These are phyloP conservation scores for Meghimatium bilineatum DNA, from an alignment of 2,888 invertebrate species.

Conservation along the genomic window DNA sequence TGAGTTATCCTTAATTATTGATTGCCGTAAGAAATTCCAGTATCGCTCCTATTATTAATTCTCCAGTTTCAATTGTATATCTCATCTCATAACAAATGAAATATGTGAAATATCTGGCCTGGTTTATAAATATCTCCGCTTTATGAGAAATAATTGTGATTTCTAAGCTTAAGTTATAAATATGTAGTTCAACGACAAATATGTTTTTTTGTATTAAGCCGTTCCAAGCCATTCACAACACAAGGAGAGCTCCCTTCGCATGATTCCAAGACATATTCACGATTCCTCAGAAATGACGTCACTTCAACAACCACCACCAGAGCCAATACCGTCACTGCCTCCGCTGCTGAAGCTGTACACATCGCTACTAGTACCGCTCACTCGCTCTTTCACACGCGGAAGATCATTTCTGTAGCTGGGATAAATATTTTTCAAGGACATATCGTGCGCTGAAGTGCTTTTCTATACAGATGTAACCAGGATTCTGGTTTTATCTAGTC, in stretches of 20 bases:
- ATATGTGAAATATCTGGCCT: too few relatives aligned
- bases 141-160: too few relatives aligned
- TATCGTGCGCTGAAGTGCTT: neutral
- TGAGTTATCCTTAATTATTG: too few relatives aligned
- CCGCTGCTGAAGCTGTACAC: neutral
- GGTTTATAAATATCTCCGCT: too few relatives aligned
- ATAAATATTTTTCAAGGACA: slow-evolving; percentile 1
- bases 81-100: too few relatives aligned
- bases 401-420: neutral
- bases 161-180: too few relatives aligned
- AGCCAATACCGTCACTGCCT: neutral
- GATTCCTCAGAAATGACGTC: neutral
- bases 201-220: too few relatives aligned
- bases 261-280: neutral
- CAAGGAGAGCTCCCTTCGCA: neutral
- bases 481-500: neutral
- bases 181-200: too few relatives aligned
- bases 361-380: neutral
- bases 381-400: neutral
- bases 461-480: neutral
- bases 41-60: too few relatives aligned
- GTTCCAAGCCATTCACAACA: neutral
- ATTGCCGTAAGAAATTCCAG: too few relatives aligned
- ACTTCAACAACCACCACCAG: neutral
- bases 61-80: too few relatives aligned